phyloP scores from a whole-genome alignment of 37 sponge, comb jelly and placozoan species.

The Spongilla lacustris region DNA sequence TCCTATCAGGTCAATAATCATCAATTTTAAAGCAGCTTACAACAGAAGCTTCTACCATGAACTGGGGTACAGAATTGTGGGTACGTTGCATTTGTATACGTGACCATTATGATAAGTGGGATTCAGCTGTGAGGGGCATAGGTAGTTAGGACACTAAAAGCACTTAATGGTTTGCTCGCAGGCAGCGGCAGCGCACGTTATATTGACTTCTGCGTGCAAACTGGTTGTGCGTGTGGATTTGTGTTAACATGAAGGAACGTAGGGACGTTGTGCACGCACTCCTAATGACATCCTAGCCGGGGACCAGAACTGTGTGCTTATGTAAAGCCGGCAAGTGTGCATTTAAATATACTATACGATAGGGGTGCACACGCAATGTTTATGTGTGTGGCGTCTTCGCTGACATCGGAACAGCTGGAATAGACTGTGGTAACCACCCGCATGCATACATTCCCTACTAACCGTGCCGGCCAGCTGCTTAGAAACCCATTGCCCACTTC shows the following conservation, averaged over 20 bases:
- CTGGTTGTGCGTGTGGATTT: conserved; percentile 3
- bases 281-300: no score
- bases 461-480: no score
- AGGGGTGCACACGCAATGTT: neutral
- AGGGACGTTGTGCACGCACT: neutral
- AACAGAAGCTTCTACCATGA: conserved; percentile 36
- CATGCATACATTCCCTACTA: no score
- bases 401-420: neutral
- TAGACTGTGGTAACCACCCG: neutral
- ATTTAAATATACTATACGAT: no score
- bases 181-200: no score
- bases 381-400: neutral
- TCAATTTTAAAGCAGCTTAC: neutral
- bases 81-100: conserved; percentile 31
- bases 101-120: neutral
- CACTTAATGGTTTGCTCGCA: no score
- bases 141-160: no score
- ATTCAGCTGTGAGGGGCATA: neutral
- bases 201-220: no score
- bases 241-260: neutral
- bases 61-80: conserved; percentile 81
- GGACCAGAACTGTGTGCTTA: no score
- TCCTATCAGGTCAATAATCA: no score
- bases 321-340: no score
- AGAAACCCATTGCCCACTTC: no score